These are phyloP conservation scores for Lepilemur ruficaudatus DNA, from an alignment of 2,797 vertebrate species.

Conservation along the genomic window DNA sequence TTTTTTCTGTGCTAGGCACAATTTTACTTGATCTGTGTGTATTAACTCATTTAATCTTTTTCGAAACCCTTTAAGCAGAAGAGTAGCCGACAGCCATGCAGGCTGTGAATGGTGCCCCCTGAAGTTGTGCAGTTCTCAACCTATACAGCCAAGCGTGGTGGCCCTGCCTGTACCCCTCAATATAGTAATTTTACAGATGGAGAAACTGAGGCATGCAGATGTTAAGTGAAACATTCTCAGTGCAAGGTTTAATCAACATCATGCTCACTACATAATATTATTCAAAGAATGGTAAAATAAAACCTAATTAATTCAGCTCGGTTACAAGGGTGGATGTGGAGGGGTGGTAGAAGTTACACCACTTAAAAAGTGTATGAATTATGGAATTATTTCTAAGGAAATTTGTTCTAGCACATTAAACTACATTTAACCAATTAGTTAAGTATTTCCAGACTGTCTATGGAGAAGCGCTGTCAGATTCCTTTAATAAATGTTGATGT, in stretches of 20 bases:
- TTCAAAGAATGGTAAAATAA: constrained; percentile 13
- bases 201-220: not conserved
- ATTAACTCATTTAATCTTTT: not conserved
- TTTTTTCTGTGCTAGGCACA: not conserved
- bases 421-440: not conserved
- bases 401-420: constrained; percentile 3
- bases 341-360: not conserved
- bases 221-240: not conserved
- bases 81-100: no score
- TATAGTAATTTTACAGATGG: not conserved
- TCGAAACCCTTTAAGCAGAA: not conserved
- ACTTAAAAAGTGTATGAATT: constrained; percentile 10
- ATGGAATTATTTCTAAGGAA: constrained; percentile 42
- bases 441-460: not conserved
- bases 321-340: not conserved
- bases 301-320: constrained; percentile 16
- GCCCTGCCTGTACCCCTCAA: not conserved
- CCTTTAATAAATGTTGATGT: not conserved
- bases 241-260: not conserved
- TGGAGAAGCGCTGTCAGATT: not conserved
- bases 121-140: not conserved
- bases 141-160: not conserved
- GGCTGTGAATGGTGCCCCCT: not conserved
- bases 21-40: not conserved
- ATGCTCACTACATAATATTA: not conserved